Evolutionary conservation across 2,888 invertebrate species (phyloP), one percentile per base, ranked within the genome.

Genomic region (Epirrhoe tristata): DNA sequence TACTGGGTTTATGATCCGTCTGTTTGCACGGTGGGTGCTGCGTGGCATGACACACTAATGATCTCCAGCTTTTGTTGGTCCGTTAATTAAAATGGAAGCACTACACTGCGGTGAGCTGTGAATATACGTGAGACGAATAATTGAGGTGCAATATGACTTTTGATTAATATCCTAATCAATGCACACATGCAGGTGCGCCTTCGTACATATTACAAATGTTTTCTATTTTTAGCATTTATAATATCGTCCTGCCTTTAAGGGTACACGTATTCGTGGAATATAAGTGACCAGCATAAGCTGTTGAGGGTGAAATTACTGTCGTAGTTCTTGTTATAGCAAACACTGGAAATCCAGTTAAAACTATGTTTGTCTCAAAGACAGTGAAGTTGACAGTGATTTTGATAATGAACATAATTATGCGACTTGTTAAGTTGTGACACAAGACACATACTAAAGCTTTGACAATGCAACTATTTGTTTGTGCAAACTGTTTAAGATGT

Each of bases 41-140:
- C 60, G 57, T 65, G 63, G 46, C 60, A 54, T 65, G 63, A 66
- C 65, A 69, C 67, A 73, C 65, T 74, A 70, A 66, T 66, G 67
- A 59, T 39, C 62, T 7, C 24, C 12, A n/a, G 53, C 7, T 63
- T 66, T 66, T 56, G 31, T 46, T 8, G 16, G 53, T 17, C 0
- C 3, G 16, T 10, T 1, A 51, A 16, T 56, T 51, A 51, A 17
- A 24, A 51, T 17, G 24, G 7, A 24, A 51, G 7, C 10, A 24
- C 5, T 51, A 24, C 3, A 24, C 39, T 12, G 12, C 12, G 12
- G 39, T 43, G 39, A 43, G 10, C 4, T 10, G 39, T 12, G 12
- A 12, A 12, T 43, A 10, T 12, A 24, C 24, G 24, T 24, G 24
- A 24, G 24, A 24, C 3, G 24, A 12, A 43, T 43, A 43, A 43